These are phyloP conservation scores for Eupithecia abbreviata DNA, from an alignment of 2,888 invertebrate genomes.

Conservation along the genomic window DNA sequence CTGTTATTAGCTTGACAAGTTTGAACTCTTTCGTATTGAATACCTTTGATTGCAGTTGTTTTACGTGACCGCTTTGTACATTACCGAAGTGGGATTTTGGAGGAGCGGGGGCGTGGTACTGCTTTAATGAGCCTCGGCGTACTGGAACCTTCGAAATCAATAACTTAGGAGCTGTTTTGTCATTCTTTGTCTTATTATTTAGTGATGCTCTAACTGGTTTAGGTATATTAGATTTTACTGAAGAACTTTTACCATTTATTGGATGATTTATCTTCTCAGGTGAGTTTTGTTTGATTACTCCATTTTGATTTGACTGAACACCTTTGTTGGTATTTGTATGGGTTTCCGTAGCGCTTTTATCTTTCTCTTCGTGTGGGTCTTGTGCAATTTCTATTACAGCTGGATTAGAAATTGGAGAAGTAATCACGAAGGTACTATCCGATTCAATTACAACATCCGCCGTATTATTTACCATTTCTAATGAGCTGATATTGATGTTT, in stretches of 20 bases:
- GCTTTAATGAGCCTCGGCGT: constrained; percentile 70
- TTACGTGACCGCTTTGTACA: constrained; percentile 77
- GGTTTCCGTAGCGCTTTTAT: neutral
- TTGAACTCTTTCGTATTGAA: constrained; percentile 61
- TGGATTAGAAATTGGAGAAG: neutral
- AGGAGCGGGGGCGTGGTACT: constrained; percentile 74
- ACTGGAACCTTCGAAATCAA: constrained; percentile 74
- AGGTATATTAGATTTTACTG: constrained; percentile 73
- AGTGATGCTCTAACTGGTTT: constrained; percentile 67
- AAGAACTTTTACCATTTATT: constrained; percentile 38
- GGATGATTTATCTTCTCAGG: constrained; percentile 38
- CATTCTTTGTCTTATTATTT: constrained; percentile 64
- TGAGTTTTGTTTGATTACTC: constrained; percentile 24
- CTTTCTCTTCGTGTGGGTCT: neutral
- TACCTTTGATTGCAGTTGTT: constrained; percentile 75
- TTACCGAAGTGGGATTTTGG: constrained; percentile 78
- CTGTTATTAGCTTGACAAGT: constrained; percentile 48
- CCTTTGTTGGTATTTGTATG: constrained; percentile 5
- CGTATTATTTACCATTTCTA: constrained; percentile 1
- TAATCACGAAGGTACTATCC: neutral
- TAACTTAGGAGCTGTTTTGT: constrained; percentile 68
- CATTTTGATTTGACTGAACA: constrained; percentile 19
- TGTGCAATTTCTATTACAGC: neutral
- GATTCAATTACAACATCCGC: constrained; percentile 3
- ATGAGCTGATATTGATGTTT: neutral